Evolutionary conservation across 2,797 vertebrate genomes (phyloP).

Genomic region (Nannoperca australis): DNA sequence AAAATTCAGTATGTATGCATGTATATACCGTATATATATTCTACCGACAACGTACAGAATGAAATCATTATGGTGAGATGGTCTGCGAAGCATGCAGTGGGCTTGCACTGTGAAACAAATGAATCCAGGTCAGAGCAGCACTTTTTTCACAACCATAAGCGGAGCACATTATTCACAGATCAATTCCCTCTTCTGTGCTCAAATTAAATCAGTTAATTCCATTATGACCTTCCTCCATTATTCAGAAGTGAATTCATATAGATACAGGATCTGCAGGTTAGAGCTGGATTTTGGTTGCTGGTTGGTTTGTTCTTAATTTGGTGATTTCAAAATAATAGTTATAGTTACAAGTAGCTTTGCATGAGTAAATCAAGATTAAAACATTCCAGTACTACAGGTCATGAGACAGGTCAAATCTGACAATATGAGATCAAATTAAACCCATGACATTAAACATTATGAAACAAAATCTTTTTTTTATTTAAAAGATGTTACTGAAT

Average conservation of each 20-base stretch:
- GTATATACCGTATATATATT: background rate
- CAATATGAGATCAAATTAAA: background rate
- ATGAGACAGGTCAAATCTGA: background rate
- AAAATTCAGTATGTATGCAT: background rate
- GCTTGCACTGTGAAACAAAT: slow-evolving; percentile 47
- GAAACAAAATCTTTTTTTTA: background rate
- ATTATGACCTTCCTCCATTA: slow-evolving; percentile 56
- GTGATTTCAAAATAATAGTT: background rate
- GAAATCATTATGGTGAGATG: background rate
- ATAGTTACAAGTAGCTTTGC: background rate
- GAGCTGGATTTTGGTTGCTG: background rate
- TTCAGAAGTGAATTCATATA: slow-evolving; percentile 31
- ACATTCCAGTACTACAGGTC: background rate
- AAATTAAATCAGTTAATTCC: slow-evolving; percentile 70
- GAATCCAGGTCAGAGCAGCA: slow-evolving; percentile 57
- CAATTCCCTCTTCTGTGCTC: slow-evolving; percentile 50
- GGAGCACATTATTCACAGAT: slow-evolving; percentile 69
- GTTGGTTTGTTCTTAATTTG: background rate
- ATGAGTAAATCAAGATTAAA: background rate
- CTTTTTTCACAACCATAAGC: slow-evolving; percentile 55
- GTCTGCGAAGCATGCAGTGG: slow-evolving; percentile 22
- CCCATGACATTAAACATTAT: background rate
- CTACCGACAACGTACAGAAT: background rate
- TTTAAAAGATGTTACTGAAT: background rate
- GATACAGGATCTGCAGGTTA: slow-evolving; percentile 30